These are phyloP conservation scores for Neotragus pygmaeus DNA, from an alignment of 2,113 vertebrate species.

Conservation along the genomic window DNA sequence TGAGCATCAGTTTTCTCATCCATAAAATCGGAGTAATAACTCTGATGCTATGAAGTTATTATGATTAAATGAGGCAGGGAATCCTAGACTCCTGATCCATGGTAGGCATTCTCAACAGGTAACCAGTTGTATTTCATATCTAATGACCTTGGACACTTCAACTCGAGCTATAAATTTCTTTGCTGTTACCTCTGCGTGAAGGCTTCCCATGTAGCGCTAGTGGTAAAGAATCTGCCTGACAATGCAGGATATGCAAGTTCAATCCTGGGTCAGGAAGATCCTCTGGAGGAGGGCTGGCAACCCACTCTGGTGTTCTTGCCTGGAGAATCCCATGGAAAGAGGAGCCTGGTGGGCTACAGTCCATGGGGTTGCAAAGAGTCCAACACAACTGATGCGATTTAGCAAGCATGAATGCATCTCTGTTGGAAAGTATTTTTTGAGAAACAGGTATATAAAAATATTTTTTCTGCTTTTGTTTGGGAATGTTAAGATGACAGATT, in stretches of 20 bases:
- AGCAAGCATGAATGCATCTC: neutral
- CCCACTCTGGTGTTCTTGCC: neutral
- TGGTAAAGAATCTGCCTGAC: neutral
- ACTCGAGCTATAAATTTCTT: neutral
- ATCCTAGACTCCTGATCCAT: neutral
- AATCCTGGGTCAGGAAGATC: neutral
- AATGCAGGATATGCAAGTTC: neutral
- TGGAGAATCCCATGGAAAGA: neutral
- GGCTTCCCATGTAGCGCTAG: neutral
- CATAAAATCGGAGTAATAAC: neutral
- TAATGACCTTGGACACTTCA: neutral
- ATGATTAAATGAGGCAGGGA: neutral
- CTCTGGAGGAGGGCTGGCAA: neutral
- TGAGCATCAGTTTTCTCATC: neutral
- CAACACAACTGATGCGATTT: neutral
- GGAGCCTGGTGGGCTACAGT: neutral
- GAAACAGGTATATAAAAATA: constrained; percentile 25
- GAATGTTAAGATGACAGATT: neutral
- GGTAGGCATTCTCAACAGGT: neutral
- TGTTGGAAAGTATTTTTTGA: neutral
- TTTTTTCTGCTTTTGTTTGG: neutral
- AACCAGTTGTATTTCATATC: neutral
- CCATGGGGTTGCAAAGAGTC: neutral
- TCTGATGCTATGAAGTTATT: neutral
- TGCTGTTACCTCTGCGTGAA: neutral